Evolutionary conservation across 2,888 invertebrate species (phyloP), one percentile per base, ranked within the genome.

Genomic region (Blastobasis adustella): DNA sequence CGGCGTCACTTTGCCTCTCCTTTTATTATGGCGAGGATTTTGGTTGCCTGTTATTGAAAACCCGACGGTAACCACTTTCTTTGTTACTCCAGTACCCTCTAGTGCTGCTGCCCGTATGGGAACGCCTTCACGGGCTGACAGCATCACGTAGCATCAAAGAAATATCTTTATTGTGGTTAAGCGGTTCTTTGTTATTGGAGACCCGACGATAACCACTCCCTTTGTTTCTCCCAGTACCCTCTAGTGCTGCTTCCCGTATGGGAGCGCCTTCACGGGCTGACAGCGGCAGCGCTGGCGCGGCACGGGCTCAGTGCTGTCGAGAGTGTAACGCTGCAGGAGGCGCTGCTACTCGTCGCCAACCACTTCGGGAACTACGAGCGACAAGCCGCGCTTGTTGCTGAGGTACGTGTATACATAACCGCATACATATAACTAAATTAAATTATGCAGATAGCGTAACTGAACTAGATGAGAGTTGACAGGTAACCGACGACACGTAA

Each of bases 361-460:
- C 95, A 97, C 79, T 96, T 96, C 76, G 93, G 95, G 74, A 95
- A 97, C 80, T 97, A 95, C 74, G 93, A 94, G 65, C 89, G 94
- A 23, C 94, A 94, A 73, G 82, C 80, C 52, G 81, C 82, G 23
- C 71, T 88, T 1, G 88, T 89, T 4, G 84, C 81, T 3, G 74
- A 87, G 75, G 85, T 86, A 56, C 80, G 39, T 23, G 10, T 1
- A 45, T 45, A n/a, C 23, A 45, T 6, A 45, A 23, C 23, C 7
- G 23, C 7, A 45, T 2, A 45, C 10, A 7, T 10, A 10, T 10
- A 45, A 45, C 45, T 46, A 36, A 6, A 46, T 9, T 36, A 5
- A 36, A 2, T 46, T 4, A 23, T 23, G 3, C 23, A 23, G 23
- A 23, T 23, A 3, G 3, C 23, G 23, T 23, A 3, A 23, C 23